Evolutionary conservation across 2,888 invertebrate genomes (phyloP).

Genomic region (Cerastoderma edule): DNA sequence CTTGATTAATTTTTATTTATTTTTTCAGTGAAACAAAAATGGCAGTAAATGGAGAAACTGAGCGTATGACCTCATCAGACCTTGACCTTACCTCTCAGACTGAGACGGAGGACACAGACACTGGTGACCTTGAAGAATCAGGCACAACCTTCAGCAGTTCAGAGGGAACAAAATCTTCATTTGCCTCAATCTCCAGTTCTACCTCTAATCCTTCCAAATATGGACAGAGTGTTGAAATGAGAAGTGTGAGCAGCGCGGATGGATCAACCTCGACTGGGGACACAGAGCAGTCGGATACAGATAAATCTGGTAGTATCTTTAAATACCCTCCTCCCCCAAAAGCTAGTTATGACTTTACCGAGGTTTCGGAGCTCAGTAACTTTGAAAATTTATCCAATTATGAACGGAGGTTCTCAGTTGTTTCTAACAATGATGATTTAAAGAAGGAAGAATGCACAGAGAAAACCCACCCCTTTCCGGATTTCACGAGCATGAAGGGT

Average conservation of each 20-base stretch:
- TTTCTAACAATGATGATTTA: not conserved
- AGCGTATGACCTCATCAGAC: constrained; percentile 32
- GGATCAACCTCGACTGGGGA: constrained; percentile 16
- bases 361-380: constrained; percentile 49
- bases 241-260: constrained; percentile 12
- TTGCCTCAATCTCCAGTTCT: constrained; percentile 26
- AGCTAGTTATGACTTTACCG: constrained; percentile 41
- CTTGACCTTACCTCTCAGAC: constrained; percentile 44
- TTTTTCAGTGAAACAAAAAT: constrained; percentile 3
- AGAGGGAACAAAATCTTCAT: not conserved
- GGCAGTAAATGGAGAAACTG: constrained; percentile 5
- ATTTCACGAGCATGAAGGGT: constrained; percentile 15
- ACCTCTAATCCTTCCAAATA: not conserved
- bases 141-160: constrained; percentile 25
- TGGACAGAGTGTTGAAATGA: not conserved
- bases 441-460: too few relatives aligned
- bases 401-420: not conserved
- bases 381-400: constrained; percentile 18
- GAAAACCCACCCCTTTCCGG: not conserved
- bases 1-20: not conserved
- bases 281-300: constrained; percentile 2
- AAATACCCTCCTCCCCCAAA: constrained; percentile 9
- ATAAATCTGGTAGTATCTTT: constrained; percentile 3
- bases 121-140: constrained; percentile 19
- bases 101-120: constrained; percentile 40